Conservation (phyloP, 2,113 vertebrate species). For the Chlorocebus sabaeus region DNA sequence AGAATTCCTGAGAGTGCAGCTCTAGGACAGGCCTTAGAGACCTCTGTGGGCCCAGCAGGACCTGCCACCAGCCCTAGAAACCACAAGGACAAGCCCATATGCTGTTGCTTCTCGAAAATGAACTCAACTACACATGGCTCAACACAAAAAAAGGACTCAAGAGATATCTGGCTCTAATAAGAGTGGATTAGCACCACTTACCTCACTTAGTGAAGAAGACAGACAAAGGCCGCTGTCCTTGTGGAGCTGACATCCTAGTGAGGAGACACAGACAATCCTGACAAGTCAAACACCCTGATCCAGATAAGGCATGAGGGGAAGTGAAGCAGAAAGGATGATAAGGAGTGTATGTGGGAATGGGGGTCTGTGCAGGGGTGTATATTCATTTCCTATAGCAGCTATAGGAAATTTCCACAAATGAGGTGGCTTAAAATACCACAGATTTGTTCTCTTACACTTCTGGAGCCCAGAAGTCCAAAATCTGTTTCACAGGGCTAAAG, state of each 20-base stretch:
- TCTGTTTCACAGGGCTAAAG: not conserved
- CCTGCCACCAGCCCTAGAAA: not conserved
- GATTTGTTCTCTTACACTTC: not conserved
- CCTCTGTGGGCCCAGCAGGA: too few relatives aligned
- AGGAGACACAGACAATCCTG: not conserved
- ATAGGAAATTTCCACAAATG: not conserved
- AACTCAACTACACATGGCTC: not conserved
- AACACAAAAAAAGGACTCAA: not conserved
- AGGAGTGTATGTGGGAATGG: not conserved
- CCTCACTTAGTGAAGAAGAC: not conserved
- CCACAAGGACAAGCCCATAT: not conserved
- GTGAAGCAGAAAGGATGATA: not conserved
- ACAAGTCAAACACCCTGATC: not conserved
- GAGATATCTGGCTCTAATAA: not conserved
- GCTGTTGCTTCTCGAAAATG: not conserved
- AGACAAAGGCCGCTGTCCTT: not conserved
- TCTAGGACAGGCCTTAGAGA: not conserved
- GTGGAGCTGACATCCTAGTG: not conserved
- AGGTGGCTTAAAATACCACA: not conserved
- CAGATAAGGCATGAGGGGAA: not conserved
- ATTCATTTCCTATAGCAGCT: not conserved
- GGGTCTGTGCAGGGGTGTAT: accelerated
- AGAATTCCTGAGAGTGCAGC: not conserved
- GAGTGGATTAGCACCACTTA: not conserved
- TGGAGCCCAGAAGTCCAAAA: not conserved